Evolutionary conservation across 2,888 invertebrate species (phyloP).

Genomic region (Scaptomyza caliginosa): DNA sequence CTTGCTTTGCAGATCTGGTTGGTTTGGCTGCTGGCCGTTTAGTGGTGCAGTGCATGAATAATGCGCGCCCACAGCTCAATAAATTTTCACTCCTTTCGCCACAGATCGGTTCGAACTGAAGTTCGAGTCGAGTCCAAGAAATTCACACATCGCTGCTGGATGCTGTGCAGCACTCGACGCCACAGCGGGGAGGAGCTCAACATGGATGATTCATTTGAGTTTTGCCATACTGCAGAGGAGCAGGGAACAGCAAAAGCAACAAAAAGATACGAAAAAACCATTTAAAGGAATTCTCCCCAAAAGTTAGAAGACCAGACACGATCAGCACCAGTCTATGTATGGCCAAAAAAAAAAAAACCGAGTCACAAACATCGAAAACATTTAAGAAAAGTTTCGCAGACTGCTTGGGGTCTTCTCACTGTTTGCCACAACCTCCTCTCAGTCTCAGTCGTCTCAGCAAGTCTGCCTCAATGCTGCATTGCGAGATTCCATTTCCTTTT

Average conservation of each 20-base stretch:
- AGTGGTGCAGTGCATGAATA: conserved; percentile 80
- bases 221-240: conserved; percentile 24
- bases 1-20: conserved; percentile 13
- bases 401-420: conserved; percentile 84
- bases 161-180: conserved; percentile 66
- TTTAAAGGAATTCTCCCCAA: conserved; percentile 75
- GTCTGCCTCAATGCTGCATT: conserved; percentile 46
- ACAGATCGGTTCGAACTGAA: conserved; percentile 52
- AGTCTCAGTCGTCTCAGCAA: background rate
- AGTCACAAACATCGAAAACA: conserved; percentile 31
- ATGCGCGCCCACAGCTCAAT: conserved; percentile 83
- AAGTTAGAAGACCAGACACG: conserved; percentile 72
- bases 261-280: conserved; percentile 62
- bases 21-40: conserved; percentile 29
- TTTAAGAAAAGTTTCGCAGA: conserved; percentile 73
- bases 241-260: conserved; percentile 32
- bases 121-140: conserved; percentile 33
- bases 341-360: conserved; percentile 55
- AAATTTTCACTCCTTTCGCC: conserved; percentile 82
- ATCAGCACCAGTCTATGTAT: conserved; percentile 49
- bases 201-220: conserved; percentile 76
- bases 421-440: conserved; percentile 6
- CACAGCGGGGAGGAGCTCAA: conserved; percentile 78
- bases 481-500: conserved; percentile 72
- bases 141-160: conserved; percentile 69